Conservation (phyloP, 2,888 invertebrate species). For the Nomada hirtipes region DNA sequence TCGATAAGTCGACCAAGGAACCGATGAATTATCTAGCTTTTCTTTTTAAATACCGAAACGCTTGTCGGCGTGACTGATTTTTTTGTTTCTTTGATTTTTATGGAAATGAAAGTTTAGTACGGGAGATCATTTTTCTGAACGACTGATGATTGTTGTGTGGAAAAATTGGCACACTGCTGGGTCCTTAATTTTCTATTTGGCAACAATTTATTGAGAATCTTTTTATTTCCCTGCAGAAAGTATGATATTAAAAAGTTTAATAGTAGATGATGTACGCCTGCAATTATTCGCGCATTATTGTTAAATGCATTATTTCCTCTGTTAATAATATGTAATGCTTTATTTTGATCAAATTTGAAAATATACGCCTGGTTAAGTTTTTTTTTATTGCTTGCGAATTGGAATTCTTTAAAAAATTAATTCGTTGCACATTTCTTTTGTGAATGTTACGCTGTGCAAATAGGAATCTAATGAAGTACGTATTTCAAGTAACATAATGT, state of each 20-base stretch:
- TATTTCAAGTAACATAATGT: not conserved
- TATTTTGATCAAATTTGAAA: too few species aligned
- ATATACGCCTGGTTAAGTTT: too few species aligned
- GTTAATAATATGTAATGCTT: too few species aligned
- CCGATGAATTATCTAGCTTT: not conserved
- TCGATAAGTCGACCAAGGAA: not conserved
- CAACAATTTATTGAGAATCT: not conserved
- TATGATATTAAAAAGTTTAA: too few species aligned
- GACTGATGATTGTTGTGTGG: not conserved
- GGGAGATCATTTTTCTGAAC: not conserved
- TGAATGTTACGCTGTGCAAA: not conserved
- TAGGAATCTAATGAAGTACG: not conserved
- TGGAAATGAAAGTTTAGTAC: not conserved
- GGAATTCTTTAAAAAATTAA: not conserved
- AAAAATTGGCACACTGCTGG: not conserved
- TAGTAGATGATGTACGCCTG: too few species aligned
- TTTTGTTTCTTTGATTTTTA: not conserved
- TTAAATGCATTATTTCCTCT: too few species aligned
- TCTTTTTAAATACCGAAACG: too few species aligned
- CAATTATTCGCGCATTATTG: too few species aligned
- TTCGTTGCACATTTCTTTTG: not conserved
- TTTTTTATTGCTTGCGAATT: not conserved
- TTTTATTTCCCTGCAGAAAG: too few species aligned
- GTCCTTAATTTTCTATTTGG: not conserved
- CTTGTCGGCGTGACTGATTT: not conserved